Conservation (phyloP, 2,888 invertebrate genomes). For the Lottia gigantea region DNA sequence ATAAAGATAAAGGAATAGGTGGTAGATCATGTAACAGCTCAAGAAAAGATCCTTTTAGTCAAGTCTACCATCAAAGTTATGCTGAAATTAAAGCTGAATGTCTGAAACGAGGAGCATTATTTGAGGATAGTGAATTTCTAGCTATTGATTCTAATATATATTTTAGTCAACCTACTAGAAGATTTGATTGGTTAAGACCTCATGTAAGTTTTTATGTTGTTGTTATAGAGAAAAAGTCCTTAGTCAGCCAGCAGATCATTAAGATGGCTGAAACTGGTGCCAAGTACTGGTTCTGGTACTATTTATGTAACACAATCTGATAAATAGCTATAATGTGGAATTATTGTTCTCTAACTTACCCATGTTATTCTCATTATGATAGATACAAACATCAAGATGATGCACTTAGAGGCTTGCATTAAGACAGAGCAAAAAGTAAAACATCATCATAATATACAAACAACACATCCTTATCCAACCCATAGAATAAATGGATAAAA, state of each 20-base stretch:
- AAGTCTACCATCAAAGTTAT: slow-evolving; percentile 70
- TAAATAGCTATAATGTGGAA: too few species aligned
- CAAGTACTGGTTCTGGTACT: neutral
- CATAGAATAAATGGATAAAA: too few species aligned
- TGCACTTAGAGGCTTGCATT: too few species aligned
- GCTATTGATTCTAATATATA: slow-evolving; percentile 83
- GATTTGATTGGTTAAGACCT: slow-evolving; percentile 91
- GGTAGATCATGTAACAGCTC: neutral
- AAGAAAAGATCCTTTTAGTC: neutral
- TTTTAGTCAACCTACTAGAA: slow-evolving; percentile 83
- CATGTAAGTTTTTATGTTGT: slow-evolving; percentile 64
- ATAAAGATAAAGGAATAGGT: neutral
- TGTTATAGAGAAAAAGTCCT: neutral
- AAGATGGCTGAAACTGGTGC: neutral
- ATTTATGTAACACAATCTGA: too few species aligned
- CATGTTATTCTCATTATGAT: too few species aligned
- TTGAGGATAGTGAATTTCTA: slow-evolving; percentile 91
- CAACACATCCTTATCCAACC: too few species aligned
- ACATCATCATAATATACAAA: too few species aligned
- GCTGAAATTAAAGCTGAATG: slow-evolving; percentile 87
- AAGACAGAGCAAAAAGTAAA: too few species aligned
- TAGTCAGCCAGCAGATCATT: too few species aligned
- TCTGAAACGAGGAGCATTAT: slow-evolving; percentile 78
- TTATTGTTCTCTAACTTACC: too few species aligned
- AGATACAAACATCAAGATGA: too few species aligned